Conservation (phyloP, 2,113 vertebrate species). For the Hepsetus odoe region DNA sequence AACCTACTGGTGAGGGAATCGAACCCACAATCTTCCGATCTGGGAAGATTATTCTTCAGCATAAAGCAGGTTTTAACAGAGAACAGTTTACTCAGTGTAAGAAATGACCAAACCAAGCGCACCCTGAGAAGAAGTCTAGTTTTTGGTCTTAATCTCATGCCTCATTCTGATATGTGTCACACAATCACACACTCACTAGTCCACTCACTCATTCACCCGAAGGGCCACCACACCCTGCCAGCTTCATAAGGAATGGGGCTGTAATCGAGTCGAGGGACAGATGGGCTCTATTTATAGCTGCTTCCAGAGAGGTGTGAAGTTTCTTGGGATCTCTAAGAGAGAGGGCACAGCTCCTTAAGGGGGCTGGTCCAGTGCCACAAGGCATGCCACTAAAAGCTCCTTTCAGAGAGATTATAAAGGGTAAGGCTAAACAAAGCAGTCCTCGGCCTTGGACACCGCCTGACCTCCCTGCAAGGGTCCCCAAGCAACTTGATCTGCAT, state of each 20-base stretch:
- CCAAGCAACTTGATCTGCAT: slow-evolving; percentile 38
- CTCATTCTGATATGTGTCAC: slow-evolving; percentile 20
- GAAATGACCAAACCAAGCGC: background rate
- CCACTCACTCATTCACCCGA: background rate
- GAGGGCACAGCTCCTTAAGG: slow-evolving; percentile 74
- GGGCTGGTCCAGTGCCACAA: slow-evolving; percentile 63
- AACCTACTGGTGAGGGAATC: too few species aligned
- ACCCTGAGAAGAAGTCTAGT: background rate
- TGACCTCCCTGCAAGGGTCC: background rate
- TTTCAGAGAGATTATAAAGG: slow-evolving; percentile 60
- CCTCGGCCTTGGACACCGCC: slow-evolving; percentile 53
- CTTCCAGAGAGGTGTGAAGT: slow-evolving; percentile 75
- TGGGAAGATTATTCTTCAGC: background rate
- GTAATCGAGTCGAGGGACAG: slow-evolving; percentile 79
- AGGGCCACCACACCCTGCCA: slow-evolving; percentile 8
- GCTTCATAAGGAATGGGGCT: slow-evolving; percentile 73
- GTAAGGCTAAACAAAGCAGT: slow-evolving; percentile 71
- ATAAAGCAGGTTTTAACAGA: background rate
- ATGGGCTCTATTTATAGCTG: slow-evolving; percentile 79
- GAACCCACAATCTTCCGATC: too few species aligned
- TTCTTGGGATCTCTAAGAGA: slow-evolving; percentile 77
- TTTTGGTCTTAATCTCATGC: background rate
- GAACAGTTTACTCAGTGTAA: background rate
- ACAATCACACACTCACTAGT: slow-evolving; percentile 18
- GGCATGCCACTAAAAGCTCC: slow-evolving; percentile 53